Evolutionary conservation across 2,113 vertebrate species (phyloP).

Genomic region (Engystomops pustulosus): DNA sequence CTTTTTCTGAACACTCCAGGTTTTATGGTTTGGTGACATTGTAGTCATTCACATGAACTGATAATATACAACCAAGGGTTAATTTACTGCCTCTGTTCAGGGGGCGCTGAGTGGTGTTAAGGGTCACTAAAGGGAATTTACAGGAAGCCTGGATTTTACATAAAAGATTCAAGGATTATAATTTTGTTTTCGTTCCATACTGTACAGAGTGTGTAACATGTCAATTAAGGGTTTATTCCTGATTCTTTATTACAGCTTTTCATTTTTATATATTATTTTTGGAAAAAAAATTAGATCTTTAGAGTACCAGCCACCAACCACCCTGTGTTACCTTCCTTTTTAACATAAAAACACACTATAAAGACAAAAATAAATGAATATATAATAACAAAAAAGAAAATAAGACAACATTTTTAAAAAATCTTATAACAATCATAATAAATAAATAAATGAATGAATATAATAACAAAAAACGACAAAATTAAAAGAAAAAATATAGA

Average conservation of each 20-base stretch:
- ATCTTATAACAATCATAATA: no score
- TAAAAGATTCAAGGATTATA: conserved; percentile 44
- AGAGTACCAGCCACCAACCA: background rate
- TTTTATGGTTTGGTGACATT: conserved; percentile 43
- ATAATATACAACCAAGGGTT: conserved; percentile 43
- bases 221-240: conserved; percentile 15
- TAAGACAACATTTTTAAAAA: no score
- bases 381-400: no score
- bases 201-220: conserved; percentile 15
- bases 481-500: no score
- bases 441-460: no score
- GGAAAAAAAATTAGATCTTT: background rate
- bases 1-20: background rate
- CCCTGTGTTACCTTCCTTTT: background rate
- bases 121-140: conserved; percentile 18
- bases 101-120: conserved; percentile 30
- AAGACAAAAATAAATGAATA: background rate
- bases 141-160: conserved; percentile 1
- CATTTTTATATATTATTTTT: background rate
- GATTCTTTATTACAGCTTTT: conserved; percentile 15
- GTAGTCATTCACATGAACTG: conserved; percentile 2
- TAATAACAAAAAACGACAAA: no score
- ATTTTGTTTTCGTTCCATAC: conserved; percentile 21
- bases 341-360: background rate
- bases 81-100: conserved; percentile 33